phyloP scores from a whole-genome alignment of 2,113 vertebrate species.

The Physeter macrocephalus region DNA sequence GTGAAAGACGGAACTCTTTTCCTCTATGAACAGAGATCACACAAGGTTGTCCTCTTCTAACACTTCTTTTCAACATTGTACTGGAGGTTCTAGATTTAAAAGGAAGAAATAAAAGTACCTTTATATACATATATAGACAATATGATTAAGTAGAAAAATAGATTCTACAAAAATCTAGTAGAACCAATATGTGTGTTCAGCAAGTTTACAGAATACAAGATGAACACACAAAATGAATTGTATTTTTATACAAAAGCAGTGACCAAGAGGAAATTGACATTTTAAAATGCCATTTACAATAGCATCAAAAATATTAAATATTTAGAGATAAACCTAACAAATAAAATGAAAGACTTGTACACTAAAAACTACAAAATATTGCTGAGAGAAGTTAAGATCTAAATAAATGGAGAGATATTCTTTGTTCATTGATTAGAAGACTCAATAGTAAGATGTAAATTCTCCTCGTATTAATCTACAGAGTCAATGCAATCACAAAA shows the following conservation, averaged over 20 bases:
- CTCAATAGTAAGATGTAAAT: neutral
- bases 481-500: neutral
- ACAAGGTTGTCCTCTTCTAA: neutral
- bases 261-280: neutral
- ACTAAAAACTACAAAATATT: neutral
- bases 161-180: neutral
- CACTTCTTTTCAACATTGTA: neutral
- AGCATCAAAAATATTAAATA: neutral
- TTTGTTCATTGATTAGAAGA: neutral
- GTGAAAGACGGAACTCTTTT: neutral
- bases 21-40: neutral
- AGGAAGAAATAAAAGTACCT: neutral
- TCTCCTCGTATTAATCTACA: neutral
- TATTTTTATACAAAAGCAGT: neutral
- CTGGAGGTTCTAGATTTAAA: neutral
- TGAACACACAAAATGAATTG: neutral
- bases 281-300: neutral
- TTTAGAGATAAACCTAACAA: neutral
- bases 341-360: neutral
- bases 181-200: neutral
- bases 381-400: neutral
- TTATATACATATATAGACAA: neutral
- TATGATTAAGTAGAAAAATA: neutral
- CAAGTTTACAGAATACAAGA: neutral
- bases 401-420: neutral